These are phyloP conservation scores for Ophioninae sp. DNA, from an alignment of 2,888 invertebrate species.

Conservation along the genomic window DNA sequence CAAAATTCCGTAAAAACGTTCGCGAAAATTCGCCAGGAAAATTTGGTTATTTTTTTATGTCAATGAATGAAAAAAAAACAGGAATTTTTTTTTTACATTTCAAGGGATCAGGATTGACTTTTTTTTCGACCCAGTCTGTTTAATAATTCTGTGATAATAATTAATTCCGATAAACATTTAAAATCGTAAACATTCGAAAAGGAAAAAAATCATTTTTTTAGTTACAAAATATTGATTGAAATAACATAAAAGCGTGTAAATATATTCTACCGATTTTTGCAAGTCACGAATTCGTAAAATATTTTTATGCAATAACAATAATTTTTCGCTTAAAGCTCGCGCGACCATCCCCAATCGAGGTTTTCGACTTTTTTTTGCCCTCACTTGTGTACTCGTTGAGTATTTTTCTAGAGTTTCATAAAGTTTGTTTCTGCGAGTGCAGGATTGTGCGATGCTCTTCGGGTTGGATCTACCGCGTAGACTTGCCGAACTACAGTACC, in stretches of 20 bases:
- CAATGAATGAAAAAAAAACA: too few species aligned
- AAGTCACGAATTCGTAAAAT: slow-evolving; percentile 19
- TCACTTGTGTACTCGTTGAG: slow-evolving; percentile 31
- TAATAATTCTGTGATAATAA: neutral
- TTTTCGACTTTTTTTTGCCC: slow-evolving; percentile 18
- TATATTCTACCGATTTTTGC: neutral
- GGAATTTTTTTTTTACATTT: neutral
- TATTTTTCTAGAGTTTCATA: slow-evolving; percentile 24
- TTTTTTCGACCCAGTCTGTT: neutral
- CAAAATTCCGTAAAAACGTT: too few species aligned
- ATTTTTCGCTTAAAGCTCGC: slow-evolving; percentile 5
- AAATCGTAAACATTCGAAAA: slow-evolving; percentile 5
- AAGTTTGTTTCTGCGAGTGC: slow-evolving; percentile 51
- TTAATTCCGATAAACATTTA: neutral
- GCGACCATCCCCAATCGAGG: slow-evolving; percentile 21
- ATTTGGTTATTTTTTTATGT: too few species aligned
- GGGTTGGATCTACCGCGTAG: slow-evolving; percentile 50
- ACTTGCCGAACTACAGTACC: slow-evolving; percentile 55
- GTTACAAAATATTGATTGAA: too few species aligned
- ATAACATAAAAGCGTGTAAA: neutral
- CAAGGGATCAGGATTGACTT: neutral
- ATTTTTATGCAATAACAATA: neutral
- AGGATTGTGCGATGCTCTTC: slow-evolving; percentile 66
- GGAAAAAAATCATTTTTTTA: neutral
- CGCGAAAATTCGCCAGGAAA: too few species aligned